Conservation (phyloP, 2,113 vertebrate species). For the Sceloporus undulatus region DNA sequence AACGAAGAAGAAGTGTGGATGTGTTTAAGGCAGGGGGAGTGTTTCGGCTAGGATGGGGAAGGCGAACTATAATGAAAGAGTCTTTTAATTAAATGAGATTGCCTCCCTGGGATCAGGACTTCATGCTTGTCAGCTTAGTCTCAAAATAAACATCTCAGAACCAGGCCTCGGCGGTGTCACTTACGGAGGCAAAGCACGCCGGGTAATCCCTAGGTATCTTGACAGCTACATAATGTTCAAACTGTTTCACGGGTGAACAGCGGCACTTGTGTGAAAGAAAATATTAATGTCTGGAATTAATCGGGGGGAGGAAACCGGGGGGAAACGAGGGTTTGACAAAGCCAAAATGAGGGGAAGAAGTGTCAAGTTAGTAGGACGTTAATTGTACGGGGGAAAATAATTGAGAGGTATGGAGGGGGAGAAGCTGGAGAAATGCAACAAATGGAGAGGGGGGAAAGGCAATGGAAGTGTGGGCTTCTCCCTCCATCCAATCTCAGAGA, state of each 20-base stretch:
- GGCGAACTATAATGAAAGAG: slow-evolving; percentile 80
- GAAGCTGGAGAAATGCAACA: slow-evolving; percentile 3
- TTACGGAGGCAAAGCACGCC: slow-evolving; percentile 88
- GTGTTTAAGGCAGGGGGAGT: neutral
- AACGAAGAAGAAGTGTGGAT: neutral
- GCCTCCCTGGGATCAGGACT: slow-evolving; percentile 92
- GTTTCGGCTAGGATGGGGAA: slow-evolving; percentile 47
- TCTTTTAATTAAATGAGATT: slow-evolving; percentile 91
- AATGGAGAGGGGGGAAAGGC: neutral
- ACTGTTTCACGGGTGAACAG: slow-evolving; percentile 87
- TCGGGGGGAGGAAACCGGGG: slow-evolving; percentile 60
- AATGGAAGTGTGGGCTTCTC: no score
- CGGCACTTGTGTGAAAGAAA: slow-evolving; percentile 85
- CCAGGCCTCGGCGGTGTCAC: slow-evolving; percentile 86
- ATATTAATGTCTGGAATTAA: slow-evolving; percentile 91
- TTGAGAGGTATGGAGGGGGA: slow-evolving; percentile 54
- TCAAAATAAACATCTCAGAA: slow-evolving; percentile 98
- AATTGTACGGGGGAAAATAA: slow-evolving; percentile 87
- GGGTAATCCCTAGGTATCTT: slow-evolving; percentile 96
- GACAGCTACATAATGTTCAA: slow-evolving; percentile 97
- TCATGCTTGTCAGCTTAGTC: slow-evolving; percentile 95
- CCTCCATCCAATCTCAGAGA: slow-evolving; percentile 31
- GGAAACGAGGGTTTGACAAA: slow-evolving; percentile 73
- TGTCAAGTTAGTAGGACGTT: slow-evolving; percentile 84
- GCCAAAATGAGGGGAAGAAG: slow-evolving; percentile 79